These are phyloP conservation scores for Theretra japonica DNA, from an alignment of 2,888 invertebrate genomes.

Conservation along the genomic window DNA sequence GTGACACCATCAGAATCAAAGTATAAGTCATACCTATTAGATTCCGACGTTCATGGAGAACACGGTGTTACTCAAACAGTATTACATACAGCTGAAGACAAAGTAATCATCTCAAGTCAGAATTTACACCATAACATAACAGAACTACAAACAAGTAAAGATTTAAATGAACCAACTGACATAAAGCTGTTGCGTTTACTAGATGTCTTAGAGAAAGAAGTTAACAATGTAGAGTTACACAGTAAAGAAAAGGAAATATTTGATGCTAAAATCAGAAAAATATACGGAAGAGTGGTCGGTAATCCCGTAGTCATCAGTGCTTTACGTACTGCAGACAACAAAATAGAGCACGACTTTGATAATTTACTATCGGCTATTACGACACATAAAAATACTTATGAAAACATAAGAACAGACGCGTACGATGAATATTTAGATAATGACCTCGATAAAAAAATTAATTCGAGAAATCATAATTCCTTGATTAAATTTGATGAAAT, in stretches of 20 bases:
- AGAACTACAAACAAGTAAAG: slow-evolving; percentile 31
- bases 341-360: background rate
- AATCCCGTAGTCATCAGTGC: slow-evolving; percentile 30
- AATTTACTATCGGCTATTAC: background rate
- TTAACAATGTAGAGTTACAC: slow-evolving; percentile 59
- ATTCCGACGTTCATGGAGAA: background rate
- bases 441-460: slow-evolving; percentile 1
- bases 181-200: slow-evolving; percentile 60
- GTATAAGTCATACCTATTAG: background rate
- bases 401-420: background rate
- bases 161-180: slow-evolving; percentile 52
- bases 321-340: slow-evolving; percentile 9
- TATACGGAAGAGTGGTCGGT: slow-evolving; percentile 60
- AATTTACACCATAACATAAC: slow-evolving; percentile 37
- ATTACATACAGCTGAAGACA: slow-evolving; percentile 48
- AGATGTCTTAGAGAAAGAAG: slow-evolving; percentile 65
- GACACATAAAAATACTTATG: background rate
- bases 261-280: slow-evolving; percentile 67
- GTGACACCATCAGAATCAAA: background rate
- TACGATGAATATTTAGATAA: slow-evolving; percentile 4
- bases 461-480: slow-evolving; percentile 22
- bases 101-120: slow-evolving; percentile 45
- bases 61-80: slow-evolving; percentile 40
- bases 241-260: slow-evolving; percentile 61
- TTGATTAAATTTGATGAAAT: slow-evolving; percentile 15